Conservation (phyloP, 2,797 vertebrate species). For the Falco peregrinus region DNA sequence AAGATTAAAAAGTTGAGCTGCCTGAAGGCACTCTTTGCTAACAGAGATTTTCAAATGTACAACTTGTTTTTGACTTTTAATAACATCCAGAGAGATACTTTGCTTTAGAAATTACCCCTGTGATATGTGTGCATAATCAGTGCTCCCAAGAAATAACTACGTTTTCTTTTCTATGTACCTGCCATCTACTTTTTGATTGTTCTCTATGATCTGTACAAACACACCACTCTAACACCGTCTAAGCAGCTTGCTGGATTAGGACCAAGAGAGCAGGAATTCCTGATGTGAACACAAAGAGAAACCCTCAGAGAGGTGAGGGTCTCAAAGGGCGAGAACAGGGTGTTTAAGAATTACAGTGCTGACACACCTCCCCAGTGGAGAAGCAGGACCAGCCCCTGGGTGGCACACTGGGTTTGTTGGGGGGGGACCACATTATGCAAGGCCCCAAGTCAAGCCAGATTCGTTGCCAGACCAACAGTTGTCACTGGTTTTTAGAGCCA, state of each 20-base stretch:
- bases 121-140: rapidly evolving
- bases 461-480: not conserved
- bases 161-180: not conserved
- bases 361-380: not conserved
- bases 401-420: not conserved
- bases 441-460: not conserved
- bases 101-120: not conserved
- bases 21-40: slow-evolving; percentile 19
- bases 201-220: not conserved
- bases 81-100: not conserved
- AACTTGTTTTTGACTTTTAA: not conserved
- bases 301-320: not conserved
- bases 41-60: slow-evolving; percentile 15
- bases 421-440: not conserved
- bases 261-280: not conserved
- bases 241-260: not conserved
- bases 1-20: slow-evolving; percentile 26
- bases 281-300: not conserved
- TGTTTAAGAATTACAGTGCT: not conserved
- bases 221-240: not conserved
- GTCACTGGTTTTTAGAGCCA: not conserved
- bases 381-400: not conserved
- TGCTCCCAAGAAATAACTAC: not conserved
- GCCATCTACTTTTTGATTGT: not conserved
- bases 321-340: not conserved